phyloP scores from a whole-genome alignment of 2,113 vertebrate species.

The Pachypanchax playfairii region DNA sequence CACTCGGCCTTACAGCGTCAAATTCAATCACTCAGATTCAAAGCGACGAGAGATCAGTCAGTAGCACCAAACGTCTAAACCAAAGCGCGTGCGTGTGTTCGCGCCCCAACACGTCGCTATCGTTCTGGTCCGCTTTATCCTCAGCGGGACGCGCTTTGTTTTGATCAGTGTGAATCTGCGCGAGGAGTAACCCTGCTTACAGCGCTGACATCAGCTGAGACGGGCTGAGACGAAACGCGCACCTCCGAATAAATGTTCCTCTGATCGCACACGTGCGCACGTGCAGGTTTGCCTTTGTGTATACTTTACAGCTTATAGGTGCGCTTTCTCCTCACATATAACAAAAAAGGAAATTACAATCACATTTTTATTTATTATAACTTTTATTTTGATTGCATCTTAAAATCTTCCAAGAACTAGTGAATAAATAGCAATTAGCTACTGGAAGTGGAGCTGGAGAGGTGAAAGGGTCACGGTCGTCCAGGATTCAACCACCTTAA shows the following conservation, averaged over 20 bases:
- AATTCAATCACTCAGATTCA: conserved; percentile 6
- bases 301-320: neutral
- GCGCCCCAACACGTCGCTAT: conserved; percentile 21
- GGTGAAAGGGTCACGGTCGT: conserved; percentile 56
- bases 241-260: conserved; percentile 53
- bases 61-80: neutral
- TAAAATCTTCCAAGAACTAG: neutral
- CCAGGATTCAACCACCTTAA: conserved; percentile 31
- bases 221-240: conserved; percentile 59
- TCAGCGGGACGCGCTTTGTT: conserved; percentile 50
- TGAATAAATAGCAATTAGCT: conserved; percentile 6
- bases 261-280: conserved; percentile 44
- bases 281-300: conserved; percentile 7
- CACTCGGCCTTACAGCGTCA: neutral
- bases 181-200: conserved; percentile 55
- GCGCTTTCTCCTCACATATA: conserved; percentile 21
- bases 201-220: conserved; percentile 63
- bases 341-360: neutral
- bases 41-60: conserved; percentile 18
- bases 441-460: conserved; percentile 4
- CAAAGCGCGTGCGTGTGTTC: neutral
- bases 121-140: conserved; percentile 28
- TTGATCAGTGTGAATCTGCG: conserved; percentile 67
- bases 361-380: too few species aligned
- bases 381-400: too few species aligned